phyloP scores from a whole-genome alignment of 2,113 vertebrate species.

The Spermophilus dauricus region DNA sequence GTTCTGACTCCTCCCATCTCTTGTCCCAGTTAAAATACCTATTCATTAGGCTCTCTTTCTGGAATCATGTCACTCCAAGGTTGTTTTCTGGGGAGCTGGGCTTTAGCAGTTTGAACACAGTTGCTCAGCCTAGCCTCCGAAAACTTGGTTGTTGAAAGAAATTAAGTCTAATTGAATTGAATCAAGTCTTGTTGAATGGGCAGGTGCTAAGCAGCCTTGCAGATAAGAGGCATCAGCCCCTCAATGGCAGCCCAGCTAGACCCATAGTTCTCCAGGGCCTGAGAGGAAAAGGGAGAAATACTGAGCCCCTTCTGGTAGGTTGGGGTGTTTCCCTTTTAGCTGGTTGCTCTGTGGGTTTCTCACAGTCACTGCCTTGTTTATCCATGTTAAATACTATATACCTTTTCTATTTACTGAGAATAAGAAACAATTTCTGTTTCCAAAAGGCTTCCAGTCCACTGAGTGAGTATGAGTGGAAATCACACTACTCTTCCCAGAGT shows the following conservation, averaged over 20 bases:
- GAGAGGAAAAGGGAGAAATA: fast-evolving
- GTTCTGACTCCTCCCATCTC: neutral
- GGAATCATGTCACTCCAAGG: neutral
- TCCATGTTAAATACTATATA: neutral
- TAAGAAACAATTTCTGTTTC: neutral
- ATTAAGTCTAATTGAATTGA: neutral
- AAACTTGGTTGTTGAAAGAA: neutral
- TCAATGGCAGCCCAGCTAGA: neutral
- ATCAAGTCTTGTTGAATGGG: neutral
- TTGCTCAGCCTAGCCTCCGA: neutral
- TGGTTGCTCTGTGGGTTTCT: neutral
- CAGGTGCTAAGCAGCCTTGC: neutral
- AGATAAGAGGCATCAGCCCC: neutral
- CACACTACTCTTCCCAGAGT: too few relatives aligned
- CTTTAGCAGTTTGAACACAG: neutral
- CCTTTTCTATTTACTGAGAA: conserved; percentile 38
- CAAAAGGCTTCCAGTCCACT: neutral
- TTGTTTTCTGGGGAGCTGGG: conserved; percentile 16
- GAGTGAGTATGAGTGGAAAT: neutral
- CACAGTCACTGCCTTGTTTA: neutral
- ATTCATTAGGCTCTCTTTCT: neutral
- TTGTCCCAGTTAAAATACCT: conserved; percentile 19
- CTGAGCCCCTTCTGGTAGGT: neutral
- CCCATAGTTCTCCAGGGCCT: neutral
- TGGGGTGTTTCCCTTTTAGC: neutral